phyloP scores from a whole-genome alignment of 2,113 vertebrate species.

The Mixornis gularis region DNA sequence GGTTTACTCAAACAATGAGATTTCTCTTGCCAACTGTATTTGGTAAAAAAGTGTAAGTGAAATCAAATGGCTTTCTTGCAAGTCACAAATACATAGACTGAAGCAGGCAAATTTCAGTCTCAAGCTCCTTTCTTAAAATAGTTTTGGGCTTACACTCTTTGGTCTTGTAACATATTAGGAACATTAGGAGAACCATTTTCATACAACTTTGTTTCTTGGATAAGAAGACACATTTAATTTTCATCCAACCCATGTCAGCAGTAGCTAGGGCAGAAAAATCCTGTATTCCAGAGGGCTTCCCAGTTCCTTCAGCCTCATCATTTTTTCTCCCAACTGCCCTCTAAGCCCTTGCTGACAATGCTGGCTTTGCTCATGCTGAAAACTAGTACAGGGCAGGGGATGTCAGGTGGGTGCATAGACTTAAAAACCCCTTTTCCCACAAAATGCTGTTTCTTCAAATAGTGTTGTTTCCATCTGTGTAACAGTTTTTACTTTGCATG shows the following conservation, averaged over 20 bases:
- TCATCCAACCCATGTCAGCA: not conserved
- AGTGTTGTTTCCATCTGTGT: not conserved
- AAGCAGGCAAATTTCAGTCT: not conserved
- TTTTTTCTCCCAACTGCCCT: not conserved
- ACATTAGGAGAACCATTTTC: not conserved
- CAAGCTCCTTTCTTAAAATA: not conserved
- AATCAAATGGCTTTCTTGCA: not conserved
- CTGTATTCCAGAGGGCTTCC: not conserved
- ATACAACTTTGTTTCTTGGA: not conserved
- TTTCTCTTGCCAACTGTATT: not conserved
- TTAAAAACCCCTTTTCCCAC: not conserved
- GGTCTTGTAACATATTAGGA: not conserved
- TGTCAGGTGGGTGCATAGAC: rapidly evolving
- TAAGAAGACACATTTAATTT: not conserved
- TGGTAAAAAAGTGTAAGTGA: not conserved
- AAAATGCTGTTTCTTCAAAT: not conserved
- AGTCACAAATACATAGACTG: not conserved
- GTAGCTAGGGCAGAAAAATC: not conserved
- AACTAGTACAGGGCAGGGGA: not conserved
- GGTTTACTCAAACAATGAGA: not conserved
- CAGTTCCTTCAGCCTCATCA: not conserved
- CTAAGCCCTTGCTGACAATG: not conserved
- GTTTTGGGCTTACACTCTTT: not conserved
- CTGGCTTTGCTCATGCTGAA: not conserved
- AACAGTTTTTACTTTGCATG: not conserved